Conservation (phyloP, 2,797 vertebrate genomes). For the Myripristis murdjan region DNA sequence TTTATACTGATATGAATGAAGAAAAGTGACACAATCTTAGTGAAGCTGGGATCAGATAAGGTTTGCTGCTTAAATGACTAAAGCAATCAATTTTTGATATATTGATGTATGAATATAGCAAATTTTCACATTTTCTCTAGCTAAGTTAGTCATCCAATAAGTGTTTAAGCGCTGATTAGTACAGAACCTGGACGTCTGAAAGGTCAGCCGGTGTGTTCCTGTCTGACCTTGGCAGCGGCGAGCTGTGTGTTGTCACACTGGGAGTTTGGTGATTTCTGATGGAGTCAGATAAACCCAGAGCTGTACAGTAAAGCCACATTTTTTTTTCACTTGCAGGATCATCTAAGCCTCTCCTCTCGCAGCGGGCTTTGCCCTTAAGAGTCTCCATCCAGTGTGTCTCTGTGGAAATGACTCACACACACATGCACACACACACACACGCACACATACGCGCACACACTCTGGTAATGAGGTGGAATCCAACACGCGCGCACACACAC, state of each 20-base stretch:
- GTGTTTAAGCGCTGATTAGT: no score
- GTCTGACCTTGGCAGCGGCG: background rate
- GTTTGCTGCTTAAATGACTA: no score
- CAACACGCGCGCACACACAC: constrained; percentile 61
- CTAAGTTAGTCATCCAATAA: no score
- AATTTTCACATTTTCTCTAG: no score
- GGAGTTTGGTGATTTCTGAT: background rate
- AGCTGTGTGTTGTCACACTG: background rate
- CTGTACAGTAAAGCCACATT: constrained; percentile 42
- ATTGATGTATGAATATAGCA: no score
- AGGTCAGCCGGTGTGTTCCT: background rate
- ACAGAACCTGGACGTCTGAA: background rate
- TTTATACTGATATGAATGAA: no score
- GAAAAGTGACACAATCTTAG: no score
- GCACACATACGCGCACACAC: constrained; percentile 60
- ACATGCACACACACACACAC: constrained; percentile 8
- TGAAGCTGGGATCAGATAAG: no score
- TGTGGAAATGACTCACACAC: constrained; percentile 67
- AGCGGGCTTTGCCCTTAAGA: constrained; percentile 77
- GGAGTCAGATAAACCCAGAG: constrained; percentile 47
- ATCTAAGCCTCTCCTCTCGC: constrained; percentile 46
- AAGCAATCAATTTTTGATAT: no score
- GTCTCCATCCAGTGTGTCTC: constrained; percentile 84
- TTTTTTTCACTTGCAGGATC: constrained; percentile 50
- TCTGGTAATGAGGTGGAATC: constrained; percentile 6